Evolutionary conservation across 1,140 invertebrate species (phyloP).

Genomic region (Coelopa frigida): DNA sequence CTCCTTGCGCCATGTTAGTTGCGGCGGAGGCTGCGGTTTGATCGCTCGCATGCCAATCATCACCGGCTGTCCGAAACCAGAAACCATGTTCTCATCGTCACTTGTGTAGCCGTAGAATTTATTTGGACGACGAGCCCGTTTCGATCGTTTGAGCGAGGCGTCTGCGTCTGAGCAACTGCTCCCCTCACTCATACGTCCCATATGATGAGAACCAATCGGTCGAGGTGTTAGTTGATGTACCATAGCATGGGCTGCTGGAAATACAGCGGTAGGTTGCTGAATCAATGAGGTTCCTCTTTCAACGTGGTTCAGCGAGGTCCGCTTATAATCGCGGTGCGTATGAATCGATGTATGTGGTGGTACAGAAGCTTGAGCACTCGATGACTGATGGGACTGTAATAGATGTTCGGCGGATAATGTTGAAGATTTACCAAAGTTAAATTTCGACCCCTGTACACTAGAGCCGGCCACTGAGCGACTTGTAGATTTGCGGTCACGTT

Average conservation of each 20-base stretch:
- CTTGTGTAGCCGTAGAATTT: constrained; percentile 80
- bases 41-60: constrained; percentile 45
- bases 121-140: constrained; percentile 68
- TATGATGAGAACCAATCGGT: neutral
- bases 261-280: neutral
- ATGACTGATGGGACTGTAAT: too few relatives aligned
- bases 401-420: too few relatives aligned
- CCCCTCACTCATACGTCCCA: constrained; percentile 26
- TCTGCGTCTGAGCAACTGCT: constrained; percentile 49
- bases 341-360: too few relatives aligned
- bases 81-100: constrained; percentile 57
- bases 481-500: constrained; percentile 51
- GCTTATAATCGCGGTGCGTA: too few relatives aligned
- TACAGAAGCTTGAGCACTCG: too few relatives aligned
- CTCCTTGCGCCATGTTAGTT: constrained; percentile 60
- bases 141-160: constrained; percentile 56
- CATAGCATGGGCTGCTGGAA: neutral
- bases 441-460: neutral
- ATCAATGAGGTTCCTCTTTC: too few relatives aligned
- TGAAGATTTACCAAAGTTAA: neutral
- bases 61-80: constrained; percentile 24
- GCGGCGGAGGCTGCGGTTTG: constrained; percentile 54
- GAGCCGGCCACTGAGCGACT: too few relatives aligned
- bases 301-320: too few relatives aligned
- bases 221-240: neutral